These are phyloP conservation scores for Lerista edwardsae DNA, from an alignment of 2,797 vertebrate genomes.

Conservation along the genomic window DNA sequence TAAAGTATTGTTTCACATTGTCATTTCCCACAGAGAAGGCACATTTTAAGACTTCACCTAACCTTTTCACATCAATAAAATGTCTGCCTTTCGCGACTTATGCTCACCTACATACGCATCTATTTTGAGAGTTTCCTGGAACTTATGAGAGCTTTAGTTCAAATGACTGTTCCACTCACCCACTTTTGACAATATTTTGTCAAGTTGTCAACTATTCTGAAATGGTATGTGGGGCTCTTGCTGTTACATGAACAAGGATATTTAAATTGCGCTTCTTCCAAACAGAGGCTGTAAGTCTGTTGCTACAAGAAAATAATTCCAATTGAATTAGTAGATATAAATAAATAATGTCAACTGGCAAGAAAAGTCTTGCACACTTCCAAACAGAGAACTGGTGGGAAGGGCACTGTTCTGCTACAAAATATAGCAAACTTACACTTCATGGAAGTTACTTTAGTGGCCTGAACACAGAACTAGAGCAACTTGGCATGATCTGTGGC, in stretches of 20 bases:
- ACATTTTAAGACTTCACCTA: not conserved
- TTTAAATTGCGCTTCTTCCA: not conserved
- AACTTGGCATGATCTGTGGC: not conserved
- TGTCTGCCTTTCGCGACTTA: not conserved
- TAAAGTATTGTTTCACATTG: constrained; percentile 3
- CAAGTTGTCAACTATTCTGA: constrained; percentile 22
- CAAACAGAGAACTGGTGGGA: not conserved
- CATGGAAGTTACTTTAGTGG: not conserved
- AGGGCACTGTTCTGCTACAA: not conserved
- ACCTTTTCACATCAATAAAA: constrained; percentile 5
- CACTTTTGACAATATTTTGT: constrained; percentile 15
- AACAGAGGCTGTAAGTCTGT: not conserved
- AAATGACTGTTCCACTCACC: constrained; percentile 8
- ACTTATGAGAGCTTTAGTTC: constrained; percentile 1
- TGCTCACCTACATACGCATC: not conserved
- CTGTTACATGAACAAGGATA: not conserved
- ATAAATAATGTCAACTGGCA: not conserved
- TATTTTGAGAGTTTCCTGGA: constrained; percentile 29
- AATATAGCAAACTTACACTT: not conserved
- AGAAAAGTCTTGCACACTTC: not conserved
- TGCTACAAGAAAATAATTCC: not conserved
- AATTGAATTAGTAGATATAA: not conserved
- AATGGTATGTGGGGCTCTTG: not conserved
- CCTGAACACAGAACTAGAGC: not conserved
- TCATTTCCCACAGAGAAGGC: constrained; percentile 16